Evolutionary conservation across 30 jellyfish, hydroid and myxozoan species (phyloP).

Genomic region (Sanderia malayensis): DNA sequence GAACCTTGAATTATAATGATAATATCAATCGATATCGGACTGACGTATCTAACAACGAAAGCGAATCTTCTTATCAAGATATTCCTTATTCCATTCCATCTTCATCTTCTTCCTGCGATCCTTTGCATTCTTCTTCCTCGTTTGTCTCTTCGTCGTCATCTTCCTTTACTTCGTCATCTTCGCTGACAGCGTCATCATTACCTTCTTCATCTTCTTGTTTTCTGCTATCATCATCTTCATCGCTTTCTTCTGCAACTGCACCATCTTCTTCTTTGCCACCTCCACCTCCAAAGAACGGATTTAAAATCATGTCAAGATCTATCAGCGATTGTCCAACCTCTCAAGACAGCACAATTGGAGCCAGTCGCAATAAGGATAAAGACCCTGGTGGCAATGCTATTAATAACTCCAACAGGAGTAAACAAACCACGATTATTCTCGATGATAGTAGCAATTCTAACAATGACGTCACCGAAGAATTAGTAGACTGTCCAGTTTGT

Average conservation of each 20-base stretch:
- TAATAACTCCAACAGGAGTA: no score
- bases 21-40: no score
- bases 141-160: neutral
- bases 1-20: no score
- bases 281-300: neutral
- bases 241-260: neutral
- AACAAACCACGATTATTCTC: conserved; percentile 11
- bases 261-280: neutral
- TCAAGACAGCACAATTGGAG: neutral
- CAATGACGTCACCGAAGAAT: neutral
- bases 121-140: no score
- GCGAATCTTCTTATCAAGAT: no score
- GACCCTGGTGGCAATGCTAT: no score
- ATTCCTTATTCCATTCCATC: no score
- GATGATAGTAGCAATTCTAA: conserved; percentile 16
- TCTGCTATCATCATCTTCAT: neutral
- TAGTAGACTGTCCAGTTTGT: conserved; percentile 86
- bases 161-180: neutral
- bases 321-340: conserved; percentile 5
- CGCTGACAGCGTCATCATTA: neutral
- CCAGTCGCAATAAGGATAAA: no score
- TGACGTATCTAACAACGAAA: no score
- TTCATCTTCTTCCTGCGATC: no score
- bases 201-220: neutral
- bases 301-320: conserved; percentile 3